A percentile compares a stretch with the other conserved stretches of the same genome.
Evolutionary conservation across 2,888 invertebrate genomes (phyloP).

Genomic region (Theristus sp.): DNA sequence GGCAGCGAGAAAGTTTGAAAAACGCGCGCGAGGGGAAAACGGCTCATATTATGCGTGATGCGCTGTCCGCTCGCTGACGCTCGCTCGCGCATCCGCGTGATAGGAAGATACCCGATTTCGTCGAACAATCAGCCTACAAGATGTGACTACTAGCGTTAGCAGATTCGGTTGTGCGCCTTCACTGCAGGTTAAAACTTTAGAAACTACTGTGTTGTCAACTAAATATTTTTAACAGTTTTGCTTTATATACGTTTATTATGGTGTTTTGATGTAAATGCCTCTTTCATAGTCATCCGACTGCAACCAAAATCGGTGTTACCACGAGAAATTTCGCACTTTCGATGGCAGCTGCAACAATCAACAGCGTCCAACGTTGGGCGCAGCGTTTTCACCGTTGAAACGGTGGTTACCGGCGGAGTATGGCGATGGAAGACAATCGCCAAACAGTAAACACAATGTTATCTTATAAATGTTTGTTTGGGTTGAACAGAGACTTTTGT

Average conservation of each 20-base stretch:
- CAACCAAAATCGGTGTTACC: not conserved
- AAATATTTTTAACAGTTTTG: no score
- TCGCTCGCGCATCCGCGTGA: no score
- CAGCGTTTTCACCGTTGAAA: not conserved
- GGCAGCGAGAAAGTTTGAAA: no score
- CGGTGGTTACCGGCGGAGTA: not conserved
- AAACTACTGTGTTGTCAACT: no score
- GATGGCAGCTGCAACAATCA: slow-evolving; percentile 1
- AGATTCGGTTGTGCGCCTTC: not conserved
- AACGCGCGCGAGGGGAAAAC: no score
- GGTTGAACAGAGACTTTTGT: no score
- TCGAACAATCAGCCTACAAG: not conserved
- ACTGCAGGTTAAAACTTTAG: no score
- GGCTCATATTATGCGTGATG: no score
- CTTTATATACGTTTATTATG: no score
- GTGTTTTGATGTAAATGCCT: no score
- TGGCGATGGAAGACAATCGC: not conserved
- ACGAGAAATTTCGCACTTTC: not conserved
- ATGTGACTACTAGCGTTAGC: not conserved
- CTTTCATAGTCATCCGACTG: not conserved
- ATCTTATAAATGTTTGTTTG: not conserved
- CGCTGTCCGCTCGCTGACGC: no score
- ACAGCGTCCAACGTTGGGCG: not conserved
- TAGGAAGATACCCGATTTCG: not conserved
- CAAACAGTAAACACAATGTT: not conserved